Evolutionary conservation across 2,113 vertebrate genomes (phyloP), one percentile per base, ranked within the genome.

Genomic region (Etheostoma spectabile): DNA sequence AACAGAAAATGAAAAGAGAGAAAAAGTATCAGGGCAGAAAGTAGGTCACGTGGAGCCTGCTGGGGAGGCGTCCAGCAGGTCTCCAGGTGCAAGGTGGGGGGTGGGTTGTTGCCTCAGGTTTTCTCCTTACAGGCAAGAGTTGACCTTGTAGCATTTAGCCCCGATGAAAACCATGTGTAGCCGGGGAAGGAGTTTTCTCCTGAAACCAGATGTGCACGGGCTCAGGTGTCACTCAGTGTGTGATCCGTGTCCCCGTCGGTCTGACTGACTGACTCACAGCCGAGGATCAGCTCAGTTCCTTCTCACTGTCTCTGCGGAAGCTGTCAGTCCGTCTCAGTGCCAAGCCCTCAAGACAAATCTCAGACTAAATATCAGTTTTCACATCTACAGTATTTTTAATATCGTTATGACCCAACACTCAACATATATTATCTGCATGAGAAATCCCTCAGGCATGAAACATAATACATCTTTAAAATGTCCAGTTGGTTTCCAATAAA

Each of bases 191-290:
- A 42, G 30, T 77, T 73, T 72, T 68, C 79, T 87, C 78, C 78
- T 22, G 5, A 74, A 82, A 87, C 85, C 91, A 92, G 88, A 93
- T 91, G 82, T 91, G 90, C 83, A 38, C 57, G 5, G 5, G 79
- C 80, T 91, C 85, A 86, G 82, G 88, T 92, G 91, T 92, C 88
- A 80, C 66, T 76, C 68, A 51, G 16, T 38, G n/a, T 61, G 59
- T 70, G 71, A 86, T 85, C 67, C 10, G 12, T 22, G 45, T 5
- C 48, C 65, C 49, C 14, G 33, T 65, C 68, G 53, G 77, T 42
- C 33, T 60, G 84, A 78, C 46, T 57, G 77, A 51, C 33, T 60
- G 84, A 80, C 46, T 80, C 79, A 55, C 52, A 14, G 60, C 33
- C 79, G 42, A 59, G 57, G 8, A 0, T 21, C 68, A 13, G 1